Evolutionary conservation across 2,113 vertebrate species (phyloP), one percentile per base, ranked within the genome.

Genomic region (Catharus bicknelli): DNA sequence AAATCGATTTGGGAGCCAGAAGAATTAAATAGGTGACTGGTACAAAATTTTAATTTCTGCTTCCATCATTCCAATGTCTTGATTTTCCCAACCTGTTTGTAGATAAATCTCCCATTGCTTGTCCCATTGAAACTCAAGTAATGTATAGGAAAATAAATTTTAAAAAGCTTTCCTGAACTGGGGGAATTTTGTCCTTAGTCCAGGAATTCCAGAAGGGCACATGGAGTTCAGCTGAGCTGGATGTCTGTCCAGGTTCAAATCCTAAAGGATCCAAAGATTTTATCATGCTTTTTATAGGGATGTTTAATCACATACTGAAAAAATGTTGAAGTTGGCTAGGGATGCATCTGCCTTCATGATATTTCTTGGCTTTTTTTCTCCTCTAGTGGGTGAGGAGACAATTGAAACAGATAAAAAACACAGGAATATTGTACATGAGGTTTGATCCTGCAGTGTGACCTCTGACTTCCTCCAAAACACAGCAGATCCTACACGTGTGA

Each of bases 241-340:
- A 67, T 9, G 9, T 82, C 64, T 86, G 51, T 85, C 48, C 47
- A 73, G 75, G 50, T 94, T 91, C 62, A 92, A 84, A 57, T 88
- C 42, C 42, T 85, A 62, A 70, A 75, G 57, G 32, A 17, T 84
- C 75, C 89, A 83, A 80, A 83, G 86, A 90, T 93, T 87, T 95
- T 88, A 85, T 96, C 72, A 17, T 8, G 16, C 26, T 85, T 78
- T 94, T 92, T 83, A 66, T 92, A 78, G 51, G 48, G 72, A 29
- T 69, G 22, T 68, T 93, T 95, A 72, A 93, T 91, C 59, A 57
- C 82, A 89, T 45, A 53, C 84, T 88, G 42, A 94, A 90, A 95
- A 95, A 68, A 91, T 67, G 82, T 86, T 83, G 54, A 58, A 79
- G 50, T 67, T 96, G 92, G 85, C 90, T 85, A 40, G 76, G 88